Evolutionary conservation across 2,113 vertebrate genomes (phyloP), one percentile per base, ranked within the genome.

Genomic region (Eurystomus gularis): DNA sequence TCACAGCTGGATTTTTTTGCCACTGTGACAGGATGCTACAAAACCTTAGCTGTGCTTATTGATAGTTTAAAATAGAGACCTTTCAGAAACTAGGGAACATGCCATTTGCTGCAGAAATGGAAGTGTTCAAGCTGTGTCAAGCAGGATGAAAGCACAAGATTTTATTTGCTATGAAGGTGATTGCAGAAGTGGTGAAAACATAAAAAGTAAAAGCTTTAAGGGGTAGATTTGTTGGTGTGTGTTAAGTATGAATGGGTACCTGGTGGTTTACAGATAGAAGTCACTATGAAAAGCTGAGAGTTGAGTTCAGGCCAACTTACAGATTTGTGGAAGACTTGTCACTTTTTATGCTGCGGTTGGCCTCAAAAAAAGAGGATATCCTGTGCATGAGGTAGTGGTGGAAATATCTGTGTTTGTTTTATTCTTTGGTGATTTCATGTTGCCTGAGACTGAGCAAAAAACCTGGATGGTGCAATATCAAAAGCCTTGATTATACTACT

Each of bases 111-210:
- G 33, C 57, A 76, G 70, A 91, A 94, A 93, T 85, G 33, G 35
- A 93, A 71, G 25, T 35, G 33, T 42, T 94, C 82, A 85, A 90
- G 92, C 90, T 97, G 83, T 82, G 87, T 85, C 87, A 85, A 94
- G 33, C 29, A 72, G 48, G 65, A 51, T 31, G 73, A 84, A 94
- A 91, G 64, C 60, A 78, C 19, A 79, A 70, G 65, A 44, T 60
- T 95, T 91, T 68, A 39, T 94, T 91, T 91, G 55, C 60, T 75
- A 16, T 54, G 42, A 85, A 79, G 23, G 46, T 78, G 70, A 75
- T 78, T 76, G 65, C 25, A 89, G 77, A 84, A 84, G 13, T 58
- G 31, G 8, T 75, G 31, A 54, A 80, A 91, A 84, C 21, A 65
- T 64, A 51, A 58, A 66, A 88, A 86, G 37, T 44, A n/a, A 81